A percentile compares a stretch with the other conserved stretches of the same genome.
Conservation (phyloP, 2,113 vertebrate species). For the Callospermophilus lateralis region DNA sequence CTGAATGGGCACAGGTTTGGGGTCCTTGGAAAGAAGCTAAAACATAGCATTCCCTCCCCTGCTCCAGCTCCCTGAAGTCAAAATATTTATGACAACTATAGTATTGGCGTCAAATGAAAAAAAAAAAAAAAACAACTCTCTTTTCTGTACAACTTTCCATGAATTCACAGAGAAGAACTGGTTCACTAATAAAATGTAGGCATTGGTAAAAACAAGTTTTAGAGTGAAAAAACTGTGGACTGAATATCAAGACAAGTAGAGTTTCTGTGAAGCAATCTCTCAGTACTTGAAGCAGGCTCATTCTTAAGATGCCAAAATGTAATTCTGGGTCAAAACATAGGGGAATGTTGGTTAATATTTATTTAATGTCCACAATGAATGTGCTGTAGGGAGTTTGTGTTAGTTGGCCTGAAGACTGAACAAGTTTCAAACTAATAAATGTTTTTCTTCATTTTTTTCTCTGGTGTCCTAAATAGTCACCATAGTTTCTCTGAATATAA, state of each 20-base stretch:
- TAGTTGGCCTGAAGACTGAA: constrained; percentile 56
- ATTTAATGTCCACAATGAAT: constrained; percentile 40
- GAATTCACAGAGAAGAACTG: constrained; percentile 43
- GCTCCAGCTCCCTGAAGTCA: background rate
- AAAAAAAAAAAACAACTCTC: constrained; percentile 3
- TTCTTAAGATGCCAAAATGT: constrained; percentile 65
- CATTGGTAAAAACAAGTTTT: constrained; percentile 56
- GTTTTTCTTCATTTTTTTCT: constrained; percentile 25
- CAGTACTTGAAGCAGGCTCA: constrained; percentile 48
- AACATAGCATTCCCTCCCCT: background rate
- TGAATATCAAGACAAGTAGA: constrained; percentile 41
- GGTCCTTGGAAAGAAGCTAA: constrained; percentile 21
- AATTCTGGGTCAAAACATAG: constrained; percentile 36
- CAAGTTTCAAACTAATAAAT: constrained; percentile 65
- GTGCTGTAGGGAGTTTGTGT: constrained; percentile 61
- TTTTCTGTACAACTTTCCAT: constrained; percentile 41
- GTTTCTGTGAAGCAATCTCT: constrained; percentile 59
- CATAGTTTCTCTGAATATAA: constrained; percentile 64
- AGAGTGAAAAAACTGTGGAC: constrained; percentile 25
- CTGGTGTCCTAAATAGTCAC: constrained; percentile 57
- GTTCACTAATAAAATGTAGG: constrained; percentile 65
- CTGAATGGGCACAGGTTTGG: background rate
- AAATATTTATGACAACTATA: constrained; percentile 39
- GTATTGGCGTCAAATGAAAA: background rate
- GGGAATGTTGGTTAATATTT: constrained; percentile 64